Percentiles rank a stretch among this genome's conserved stretches.
Conservation (phyloP, 2,113 vertebrate genomes). For the Neogale vison region DNA sequence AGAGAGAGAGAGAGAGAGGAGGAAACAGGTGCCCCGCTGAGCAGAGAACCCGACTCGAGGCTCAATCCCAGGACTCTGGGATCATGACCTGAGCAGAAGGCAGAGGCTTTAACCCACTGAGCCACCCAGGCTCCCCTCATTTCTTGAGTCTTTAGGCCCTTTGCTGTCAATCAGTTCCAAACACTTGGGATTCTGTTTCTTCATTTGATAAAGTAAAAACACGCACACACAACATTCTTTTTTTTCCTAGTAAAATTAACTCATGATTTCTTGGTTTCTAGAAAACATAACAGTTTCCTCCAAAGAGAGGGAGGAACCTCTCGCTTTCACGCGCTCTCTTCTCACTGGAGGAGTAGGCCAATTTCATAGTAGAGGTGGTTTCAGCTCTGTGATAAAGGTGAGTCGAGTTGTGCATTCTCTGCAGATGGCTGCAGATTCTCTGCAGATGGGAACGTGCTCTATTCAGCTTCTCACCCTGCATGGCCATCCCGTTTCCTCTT, state of each 20-base stretch:
- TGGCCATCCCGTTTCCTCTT: neutral
- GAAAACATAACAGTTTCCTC: neutral
- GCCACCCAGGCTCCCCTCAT: neutral
- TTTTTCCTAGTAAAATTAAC: neutral
- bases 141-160: constrained; percentile 23
- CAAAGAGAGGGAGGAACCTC: neutral
- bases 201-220: neutral
- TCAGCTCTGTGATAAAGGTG: neutral
- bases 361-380: neutral
- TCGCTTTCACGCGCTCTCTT: neutral
- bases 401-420: neutral
- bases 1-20: too few relatives aligned
- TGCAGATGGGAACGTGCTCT: neutral
- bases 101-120: too few relatives aligned
- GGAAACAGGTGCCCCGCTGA: too few relatives aligned
- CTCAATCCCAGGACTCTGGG: too few relatives aligned
- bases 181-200: constrained; percentile 28
- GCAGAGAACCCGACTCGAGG: too few relatives aligned
- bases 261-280: neutral
- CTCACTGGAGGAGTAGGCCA: neutral
- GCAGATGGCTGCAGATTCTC: neutral
- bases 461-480: neutral
- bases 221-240: too few relatives aligned
- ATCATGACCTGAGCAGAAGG: too few relatives aligned
- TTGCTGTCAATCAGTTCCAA: neutral